Base-by-base conservation (phyloP, 2,797 vertebrate species). In the Lepilemur ruficaudatus region DNA sequence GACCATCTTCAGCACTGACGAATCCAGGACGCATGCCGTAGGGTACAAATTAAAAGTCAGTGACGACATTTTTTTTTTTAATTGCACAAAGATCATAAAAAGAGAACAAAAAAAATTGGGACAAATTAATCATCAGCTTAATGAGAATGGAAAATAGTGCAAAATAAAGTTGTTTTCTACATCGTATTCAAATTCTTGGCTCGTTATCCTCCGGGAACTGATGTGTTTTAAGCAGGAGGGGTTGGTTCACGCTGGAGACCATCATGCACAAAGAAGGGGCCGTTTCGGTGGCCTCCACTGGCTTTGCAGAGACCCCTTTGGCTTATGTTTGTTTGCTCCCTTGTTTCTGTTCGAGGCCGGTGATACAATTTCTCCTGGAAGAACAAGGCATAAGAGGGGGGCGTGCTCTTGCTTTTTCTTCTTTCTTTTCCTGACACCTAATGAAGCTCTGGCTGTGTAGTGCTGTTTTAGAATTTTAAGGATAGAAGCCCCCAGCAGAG, bases 81-180 rank as follows among this genome's bases (percentile, higher is more conserved):
- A 80, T 84, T 90, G 97, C 63, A 28, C 76, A 83, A 89, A 88
- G 57, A 90, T 95, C 63, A 82, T 94, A 89, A 91, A 94, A 93
- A 95, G 65, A 94, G 55, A 96, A 95, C 13, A n/a, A n/a, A 72
- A 69, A 80, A 73, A 97, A 97, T 10, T 93, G 46, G 79, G 48
- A 76, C 43, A 96, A 70, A 96, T 97, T 95, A 93, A 96, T 97
- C 93, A 97, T 55, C 15, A 95, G 8, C 89, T 76, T 95, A 96
- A 98, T 73, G 69, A 96, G 86, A 84, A 92, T 55, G 93, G 89
- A 81, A 97, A 96, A 94, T 41, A 67, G 63, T 75, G 72, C 41
- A 92, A 93, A 98, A 91, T 93, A 1, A 93, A 97, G 75, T 72
- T 32, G 3, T 93, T 96, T 28, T 95, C 48, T 13, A 72, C 38